phyloP scores from a whole-genome alignment of 1,140 invertebrate species.

The Onthophagus taurus region DNA sequence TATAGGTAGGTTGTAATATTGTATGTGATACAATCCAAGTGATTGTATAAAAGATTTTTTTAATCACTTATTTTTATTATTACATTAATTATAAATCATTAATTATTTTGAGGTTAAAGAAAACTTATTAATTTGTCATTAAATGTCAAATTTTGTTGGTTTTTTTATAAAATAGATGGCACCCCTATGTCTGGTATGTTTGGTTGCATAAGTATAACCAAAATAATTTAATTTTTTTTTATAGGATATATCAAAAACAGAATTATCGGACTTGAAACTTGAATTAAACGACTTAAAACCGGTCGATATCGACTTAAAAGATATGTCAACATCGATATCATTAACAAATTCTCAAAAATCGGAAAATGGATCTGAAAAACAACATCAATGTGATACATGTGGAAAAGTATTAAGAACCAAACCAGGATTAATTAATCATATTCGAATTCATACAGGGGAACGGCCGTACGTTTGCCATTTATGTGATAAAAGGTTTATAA shows the following conservation, averaged over 20 bases:
- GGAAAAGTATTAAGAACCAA: constrained; percentile 33
- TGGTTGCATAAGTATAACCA: not conserved
- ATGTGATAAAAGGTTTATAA: constrained; percentile 48
- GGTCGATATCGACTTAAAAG: constrained; percentile 19
- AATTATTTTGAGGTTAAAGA: not conserved
- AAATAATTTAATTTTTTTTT: not conserved
- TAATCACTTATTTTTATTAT: not conserved
- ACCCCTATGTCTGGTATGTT: not conserved
- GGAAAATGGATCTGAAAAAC: constrained; percentile 22
- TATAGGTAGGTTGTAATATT: too few relatives aligned
- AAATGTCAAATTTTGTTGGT: too few relatives aligned
- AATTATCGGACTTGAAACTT: constrained; percentile 20
- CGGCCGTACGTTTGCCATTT: constrained; percentile 52
- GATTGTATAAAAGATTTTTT: not conserved
- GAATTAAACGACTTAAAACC: constrained; percentile 21
- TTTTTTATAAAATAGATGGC: too few relatives aligned
- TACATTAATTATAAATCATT: not conserved
- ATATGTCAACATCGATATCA: constrained; percentile 12
- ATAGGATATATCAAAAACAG: constrained; percentile 12
- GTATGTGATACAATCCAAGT: too few relatives aligned
- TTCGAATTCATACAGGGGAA: constrained; percentile 47
- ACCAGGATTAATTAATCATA: constrained; percentile 33
- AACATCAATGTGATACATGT: constrained; percentile 33
- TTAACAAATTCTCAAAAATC: constrained; percentile 20
- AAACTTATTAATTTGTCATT: not conserved